Percentiles rank a stretch among this genome's conserved stretches.
Conservation (phyloP, 2,797 vertebrate genomes). For the Lutra lutra region DNA sequence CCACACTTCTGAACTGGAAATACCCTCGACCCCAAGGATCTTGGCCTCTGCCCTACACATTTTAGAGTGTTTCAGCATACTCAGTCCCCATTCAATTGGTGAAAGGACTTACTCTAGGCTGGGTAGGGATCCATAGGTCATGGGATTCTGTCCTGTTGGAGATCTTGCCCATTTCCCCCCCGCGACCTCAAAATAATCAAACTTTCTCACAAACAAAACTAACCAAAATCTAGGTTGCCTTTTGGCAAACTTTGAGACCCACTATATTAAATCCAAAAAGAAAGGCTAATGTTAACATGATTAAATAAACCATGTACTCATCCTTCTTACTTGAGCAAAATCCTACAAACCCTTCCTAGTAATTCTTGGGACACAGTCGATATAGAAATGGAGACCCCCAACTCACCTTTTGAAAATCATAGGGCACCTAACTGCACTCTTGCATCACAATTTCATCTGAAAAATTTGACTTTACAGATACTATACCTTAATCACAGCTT, state of each 20-base stretch:
- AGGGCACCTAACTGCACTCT: background rate
- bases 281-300: background rate
- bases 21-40: background rate
- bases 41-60: background rate
- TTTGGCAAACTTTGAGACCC: background rate
- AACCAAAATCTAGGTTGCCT: background rate
- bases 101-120: background rate
- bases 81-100: background rate
- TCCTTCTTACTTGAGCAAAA: background rate
- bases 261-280: background rate
- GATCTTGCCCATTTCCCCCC: background rate
- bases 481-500: background rate
- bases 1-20: background rate
- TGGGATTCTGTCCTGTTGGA: background rate
- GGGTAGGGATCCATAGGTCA: background rate
- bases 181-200: background rate
- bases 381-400: background rate
- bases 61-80: background rate
- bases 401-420: background rate
- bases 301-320: background rate
- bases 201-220: background rate
- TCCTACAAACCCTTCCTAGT: background rate
- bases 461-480: background rate
- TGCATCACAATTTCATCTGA: background rate
- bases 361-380: background rate